phyloP scores from a whole-genome alignment of 2,797 vertebrate genomes.

The Cottoperca gobio region DNA sequence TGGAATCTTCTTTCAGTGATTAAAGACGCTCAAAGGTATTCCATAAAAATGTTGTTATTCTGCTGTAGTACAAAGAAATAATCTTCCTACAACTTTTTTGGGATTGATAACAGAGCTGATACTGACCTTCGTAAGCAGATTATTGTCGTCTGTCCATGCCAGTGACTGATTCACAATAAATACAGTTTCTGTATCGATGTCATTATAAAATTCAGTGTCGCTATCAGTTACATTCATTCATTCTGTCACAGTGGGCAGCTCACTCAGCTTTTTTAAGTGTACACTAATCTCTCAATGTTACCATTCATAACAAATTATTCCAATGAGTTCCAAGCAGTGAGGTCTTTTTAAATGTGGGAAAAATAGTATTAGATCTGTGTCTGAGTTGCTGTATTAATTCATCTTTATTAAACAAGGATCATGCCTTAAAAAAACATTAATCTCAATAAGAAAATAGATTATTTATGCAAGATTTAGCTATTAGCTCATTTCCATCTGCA shows the following conservation, averaged over 20 bases:
- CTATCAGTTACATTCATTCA: not conserved
- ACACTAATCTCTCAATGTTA: not conserved
- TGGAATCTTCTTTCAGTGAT: not conserved
- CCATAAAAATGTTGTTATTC: too few relatives aligned
- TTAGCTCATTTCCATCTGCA: too few relatives aligned
- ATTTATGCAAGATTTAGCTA: too few relatives aligned
- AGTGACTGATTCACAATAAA: not conserved
- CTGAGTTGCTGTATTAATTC: not conserved
- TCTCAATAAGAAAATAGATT: too few relatives aligned
- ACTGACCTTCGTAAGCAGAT: not conserved
- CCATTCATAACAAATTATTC: not conserved
- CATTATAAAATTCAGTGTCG: not conserved
- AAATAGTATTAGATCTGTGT: not conserved
- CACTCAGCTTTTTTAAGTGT: not conserved
- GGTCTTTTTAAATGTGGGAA: not conserved
- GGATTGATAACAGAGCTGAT: not conserved
- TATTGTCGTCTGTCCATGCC: not conserved
- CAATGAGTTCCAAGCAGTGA: not conserved
- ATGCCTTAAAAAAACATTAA: too few relatives aligned
- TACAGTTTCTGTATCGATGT: not conserved
- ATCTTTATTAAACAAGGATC: too few relatives aligned
- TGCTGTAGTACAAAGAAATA: not conserved
- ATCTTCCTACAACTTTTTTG: not conserved
- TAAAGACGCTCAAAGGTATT: not conserved
- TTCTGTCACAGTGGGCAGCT: not conserved